A percentile compares a stretch with the other conserved stretches of the same genome.
Conservation (phyloP, 1,140 invertebrate species). For the Aphis gossypii region DNA sequence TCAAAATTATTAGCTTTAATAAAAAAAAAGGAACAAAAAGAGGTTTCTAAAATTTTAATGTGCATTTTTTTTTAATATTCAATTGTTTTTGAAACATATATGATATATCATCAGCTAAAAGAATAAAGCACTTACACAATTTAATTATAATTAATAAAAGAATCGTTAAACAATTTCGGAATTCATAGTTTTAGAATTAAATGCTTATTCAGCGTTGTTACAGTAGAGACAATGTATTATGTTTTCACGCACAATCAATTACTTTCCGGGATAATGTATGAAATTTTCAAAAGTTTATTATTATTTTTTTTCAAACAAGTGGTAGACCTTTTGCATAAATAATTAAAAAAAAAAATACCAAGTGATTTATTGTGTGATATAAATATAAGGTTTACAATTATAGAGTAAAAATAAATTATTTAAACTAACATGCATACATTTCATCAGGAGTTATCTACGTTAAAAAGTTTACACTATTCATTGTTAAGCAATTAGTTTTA, state of each 20-base stretch:
- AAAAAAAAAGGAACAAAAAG: no score
- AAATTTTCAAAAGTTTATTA: not conserved
- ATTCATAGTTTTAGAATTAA: not conserved
- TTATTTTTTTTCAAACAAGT: constrained; percentile 14
- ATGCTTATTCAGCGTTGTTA: not conserved
- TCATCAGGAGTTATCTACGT: not conserved
- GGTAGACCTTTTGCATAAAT: not conserved
- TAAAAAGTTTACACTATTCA: not conserved
- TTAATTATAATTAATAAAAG: not conserved
- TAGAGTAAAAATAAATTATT: not conserved
- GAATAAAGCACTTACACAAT: not conserved
- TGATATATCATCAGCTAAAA: not conserved
- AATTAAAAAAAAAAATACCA: not conserved
- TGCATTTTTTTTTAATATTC: no score
- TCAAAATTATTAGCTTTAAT: no score
- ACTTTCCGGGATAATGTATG: not conserved
- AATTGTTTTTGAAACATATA: no score
- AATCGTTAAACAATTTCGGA: not conserved
- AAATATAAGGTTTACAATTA: not conserved
- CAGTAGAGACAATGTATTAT: not conserved
- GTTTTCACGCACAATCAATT: not conserved
- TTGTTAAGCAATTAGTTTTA: not conserved
- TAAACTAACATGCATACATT: not conserved
- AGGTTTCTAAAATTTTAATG: no score
- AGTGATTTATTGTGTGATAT: not conserved